Evolutionary conservation across 2,113 vertebrate species (phyloP).

Genomic region (Ageneiosus marmoratus): DNA sequence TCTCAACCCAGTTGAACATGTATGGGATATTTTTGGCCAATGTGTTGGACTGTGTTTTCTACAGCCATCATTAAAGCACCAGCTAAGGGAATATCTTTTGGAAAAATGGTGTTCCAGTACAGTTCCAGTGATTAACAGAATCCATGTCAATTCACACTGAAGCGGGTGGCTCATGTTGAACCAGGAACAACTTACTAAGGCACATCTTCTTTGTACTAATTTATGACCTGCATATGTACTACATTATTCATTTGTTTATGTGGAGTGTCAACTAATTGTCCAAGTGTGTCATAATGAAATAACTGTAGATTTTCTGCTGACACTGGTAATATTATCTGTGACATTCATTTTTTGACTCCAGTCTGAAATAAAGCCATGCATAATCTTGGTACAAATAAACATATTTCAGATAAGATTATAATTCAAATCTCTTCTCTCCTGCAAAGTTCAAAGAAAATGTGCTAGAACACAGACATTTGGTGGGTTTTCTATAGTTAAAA

Average conservation of each 20-base stretch:
- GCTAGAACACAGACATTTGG: background rate
- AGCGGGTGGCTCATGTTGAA: background rate
- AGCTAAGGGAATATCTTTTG: conserved; percentile 5
- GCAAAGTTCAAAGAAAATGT: conserved; percentile 16
- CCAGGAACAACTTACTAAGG: background rate
- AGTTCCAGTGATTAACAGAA: background rate
- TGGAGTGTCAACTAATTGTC: background rate
- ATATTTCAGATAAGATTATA: conserved; percentile 30
- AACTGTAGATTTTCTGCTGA: background rate
- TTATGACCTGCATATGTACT: background rate
- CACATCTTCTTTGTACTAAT: background rate
- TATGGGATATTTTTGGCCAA: background rate
- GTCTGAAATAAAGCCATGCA: background rate
- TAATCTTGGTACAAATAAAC: conserved; percentile 43
- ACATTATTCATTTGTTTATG: background rate
- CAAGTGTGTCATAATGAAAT: conserved; percentile 47
- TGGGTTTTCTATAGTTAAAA: conserved; percentile 3
- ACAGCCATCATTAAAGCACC: background rate
- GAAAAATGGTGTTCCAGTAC: background rate
- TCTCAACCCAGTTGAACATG: background rate
- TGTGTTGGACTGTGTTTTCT: background rate
- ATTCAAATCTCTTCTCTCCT: conserved; percentile 31
- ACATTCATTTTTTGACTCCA: conserved; percentile 45
- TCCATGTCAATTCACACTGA: background rate
- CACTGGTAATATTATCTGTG: conserved; percentile 59